These are phyloP conservation scores for Corbicula japonica DNA, from an alignment of 2,888 invertebrate species.

Conservation along the genomic window DNA sequence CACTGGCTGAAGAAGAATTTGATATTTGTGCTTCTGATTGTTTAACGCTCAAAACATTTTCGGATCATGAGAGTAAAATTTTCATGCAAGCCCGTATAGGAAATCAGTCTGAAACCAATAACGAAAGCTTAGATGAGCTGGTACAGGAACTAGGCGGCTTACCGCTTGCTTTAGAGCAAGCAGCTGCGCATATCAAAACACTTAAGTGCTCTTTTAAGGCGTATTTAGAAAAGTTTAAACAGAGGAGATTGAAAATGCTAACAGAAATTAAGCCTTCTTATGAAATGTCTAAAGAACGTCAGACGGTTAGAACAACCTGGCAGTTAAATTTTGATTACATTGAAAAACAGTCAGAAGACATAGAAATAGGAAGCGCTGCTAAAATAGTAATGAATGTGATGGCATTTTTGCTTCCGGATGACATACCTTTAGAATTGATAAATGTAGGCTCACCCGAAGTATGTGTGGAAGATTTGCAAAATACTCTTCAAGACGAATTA, in stretches of 20 bases:
- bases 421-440: conserved; percentile 32
- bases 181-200: conserved; percentile 25
- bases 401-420: conserved; percentile 31
- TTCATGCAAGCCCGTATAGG: conserved; percentile 28
- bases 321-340: conserved; percentile 38
- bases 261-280: background rate
- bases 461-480: conserved; percentile 7
- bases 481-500: conserved; percentile 1
- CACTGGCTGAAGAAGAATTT: conserved; percentile 19
- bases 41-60: conserved; percentile 7
- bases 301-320: conserved; percentile 39
- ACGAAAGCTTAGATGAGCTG: conserved; percentile 6
- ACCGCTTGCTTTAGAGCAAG: conserved; percentile 42
- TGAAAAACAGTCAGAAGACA: conserved; percentile 22
- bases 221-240: conserved; percentile 18
- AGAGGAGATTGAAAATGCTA: conserved; percentile 25
- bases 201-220: conserved; percentile 22
- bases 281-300: conserved; percentile 16
- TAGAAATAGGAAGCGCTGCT: conserved; percentile 21
- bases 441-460: conserved; percentile 28
- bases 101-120: background rate
- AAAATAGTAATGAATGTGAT: conserved; percentile 29
- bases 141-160: conserved; percentile 34
- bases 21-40: background rate
- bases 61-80: background rate